Evolutionary conservation across 30 jellyfish, hydroid and myxozoan genomes (phyloP).

Genomic region (Mastigias papua): DNA sequence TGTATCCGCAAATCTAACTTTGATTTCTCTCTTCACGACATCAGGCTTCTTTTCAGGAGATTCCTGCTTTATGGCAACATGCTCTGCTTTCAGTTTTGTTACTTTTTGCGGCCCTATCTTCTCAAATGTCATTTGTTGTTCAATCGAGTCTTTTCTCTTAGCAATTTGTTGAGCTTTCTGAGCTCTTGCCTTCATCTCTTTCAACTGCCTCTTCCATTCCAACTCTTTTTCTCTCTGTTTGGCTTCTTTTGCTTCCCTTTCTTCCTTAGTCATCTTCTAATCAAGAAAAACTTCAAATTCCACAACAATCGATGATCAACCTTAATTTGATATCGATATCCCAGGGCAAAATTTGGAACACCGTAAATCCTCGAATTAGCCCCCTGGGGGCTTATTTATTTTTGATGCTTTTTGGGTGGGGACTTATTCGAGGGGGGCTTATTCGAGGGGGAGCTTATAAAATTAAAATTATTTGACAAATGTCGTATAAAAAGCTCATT

Average conservation of each 20-base stretch:
- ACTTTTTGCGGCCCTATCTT: constrained; percentile 53
- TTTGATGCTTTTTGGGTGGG: too few relatives aligned
- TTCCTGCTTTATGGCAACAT: not conserved
- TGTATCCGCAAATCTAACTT: not conserved
- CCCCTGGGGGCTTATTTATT: too few relatives aligned
- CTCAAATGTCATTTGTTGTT: constrained; percentile 54
- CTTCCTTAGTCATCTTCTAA: constrained; percentile 42
- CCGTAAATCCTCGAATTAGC: too few relatives aligned
- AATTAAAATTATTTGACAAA: too few relatives aligned
- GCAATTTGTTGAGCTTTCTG: constrained; percentile 60
- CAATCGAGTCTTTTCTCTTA: constrained; percentile 55
- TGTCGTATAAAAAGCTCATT: too few relatives aligned
- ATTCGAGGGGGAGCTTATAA: too few relatives aligned
- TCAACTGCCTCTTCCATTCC: constrained; percentile 60
- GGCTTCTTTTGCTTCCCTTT: constrained; percentile 57
- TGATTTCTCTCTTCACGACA: constrained; percentile 17
- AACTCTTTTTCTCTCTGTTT: constrained; percentile 42
- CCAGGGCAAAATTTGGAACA: too few relatives aligned
- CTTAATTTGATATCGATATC: too few relatives aligned
- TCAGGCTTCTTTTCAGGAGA: not conserved
- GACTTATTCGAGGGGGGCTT: too few relatives aligned
- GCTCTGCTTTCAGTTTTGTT: not conserved
- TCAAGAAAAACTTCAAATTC: not conserved
- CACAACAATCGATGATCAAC: not conserved
- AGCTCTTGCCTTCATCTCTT: constrained; percentile 68